Percentiles rank a stretch among this genome's conserved stretches.
Evolutionary conservation across 92 coral and sea anemone genomes (phyloP).

Genomic region (Zoanthus gigantus): DNA sequence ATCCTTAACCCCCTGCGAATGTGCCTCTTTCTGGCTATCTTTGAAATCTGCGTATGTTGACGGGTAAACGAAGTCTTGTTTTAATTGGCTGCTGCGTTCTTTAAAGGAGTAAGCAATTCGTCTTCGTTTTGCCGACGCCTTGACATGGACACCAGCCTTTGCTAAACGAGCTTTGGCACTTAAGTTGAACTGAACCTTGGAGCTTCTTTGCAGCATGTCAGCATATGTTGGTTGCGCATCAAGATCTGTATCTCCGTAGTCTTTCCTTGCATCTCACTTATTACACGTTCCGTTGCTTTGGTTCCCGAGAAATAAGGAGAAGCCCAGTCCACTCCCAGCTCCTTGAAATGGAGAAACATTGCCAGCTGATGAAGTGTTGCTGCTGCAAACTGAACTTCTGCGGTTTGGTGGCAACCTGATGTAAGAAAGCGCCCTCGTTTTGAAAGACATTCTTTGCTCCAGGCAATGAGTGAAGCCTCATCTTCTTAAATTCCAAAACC

Average conservation of each 20-base stretch:
- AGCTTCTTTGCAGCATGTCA: neutral
- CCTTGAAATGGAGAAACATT: constrained; percentile 65
- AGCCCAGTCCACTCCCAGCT: constrained; percentile 51
- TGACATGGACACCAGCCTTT: neutral
- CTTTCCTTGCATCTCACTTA: constrained; percentile 15
- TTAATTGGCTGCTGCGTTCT: neutral
- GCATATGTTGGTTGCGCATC: constrained; percentile 37
- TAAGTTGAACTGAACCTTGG: neutral
- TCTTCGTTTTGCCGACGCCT: neutral
- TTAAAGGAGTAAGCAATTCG: neutral
- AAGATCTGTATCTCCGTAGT: neutral
- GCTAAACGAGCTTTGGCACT: neutral
- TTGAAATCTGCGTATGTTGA: neutral
- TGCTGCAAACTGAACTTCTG: constrained; percentile 62
- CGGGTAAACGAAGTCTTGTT: neutral
- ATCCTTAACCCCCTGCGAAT: constrained; percentile 44
- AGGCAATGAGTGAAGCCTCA: constrained; percentile 52
- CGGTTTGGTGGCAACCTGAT: constrained; percentile 48
- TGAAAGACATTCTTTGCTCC: constrained; percentile 44
- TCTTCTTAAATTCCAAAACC: constrained; percentile 20
- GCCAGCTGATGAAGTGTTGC: constrained; percentile 73
- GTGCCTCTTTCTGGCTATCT: neutral
- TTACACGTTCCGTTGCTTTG: neutral
- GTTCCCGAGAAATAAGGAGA: constrained; percentile 53
- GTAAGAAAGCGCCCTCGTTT: constrained; percentile 43